These are phyloP conservation scores for Tragelaphus scriptus DNA, from an alignment of 2,113 vertebrate genomes.

Conservation along the genomic window DNA sequence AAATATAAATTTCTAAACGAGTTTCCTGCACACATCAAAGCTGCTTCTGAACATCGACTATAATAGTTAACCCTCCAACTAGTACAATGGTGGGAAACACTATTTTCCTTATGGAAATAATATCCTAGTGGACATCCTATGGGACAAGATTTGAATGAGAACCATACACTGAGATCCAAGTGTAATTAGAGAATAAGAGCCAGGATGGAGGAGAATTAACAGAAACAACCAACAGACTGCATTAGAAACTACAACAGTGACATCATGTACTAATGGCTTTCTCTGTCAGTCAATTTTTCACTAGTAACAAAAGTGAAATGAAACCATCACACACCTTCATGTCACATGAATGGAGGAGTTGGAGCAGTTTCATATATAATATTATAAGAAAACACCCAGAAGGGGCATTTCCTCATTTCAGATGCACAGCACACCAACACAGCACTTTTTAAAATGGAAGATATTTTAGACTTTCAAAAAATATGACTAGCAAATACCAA, in stretches of 20 bases:
- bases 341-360: neutral
- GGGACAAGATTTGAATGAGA: neutral
- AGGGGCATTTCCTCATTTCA: neutral
- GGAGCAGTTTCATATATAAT: neutral
- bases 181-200: neutral
- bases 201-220: neutral
- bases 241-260: neutral
- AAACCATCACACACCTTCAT: neutral
- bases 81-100: neutral
- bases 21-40: neutral
- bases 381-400: neutral
- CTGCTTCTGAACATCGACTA: neutral
- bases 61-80: neutral
- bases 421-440: neutral
- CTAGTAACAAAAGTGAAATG: neutral
- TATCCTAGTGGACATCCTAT: neutral
- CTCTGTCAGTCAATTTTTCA: neutral
- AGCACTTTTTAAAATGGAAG: neutral
- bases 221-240: neutral
- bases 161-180: neutral
- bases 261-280: neutral
- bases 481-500: neutral
- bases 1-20: neutral
- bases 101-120: neutral
- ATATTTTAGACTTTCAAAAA: neutral